phyloP scores from a whole-genome alignment of 2,888 invertebrate genomes.

The Melipona bicolor region DNA sequence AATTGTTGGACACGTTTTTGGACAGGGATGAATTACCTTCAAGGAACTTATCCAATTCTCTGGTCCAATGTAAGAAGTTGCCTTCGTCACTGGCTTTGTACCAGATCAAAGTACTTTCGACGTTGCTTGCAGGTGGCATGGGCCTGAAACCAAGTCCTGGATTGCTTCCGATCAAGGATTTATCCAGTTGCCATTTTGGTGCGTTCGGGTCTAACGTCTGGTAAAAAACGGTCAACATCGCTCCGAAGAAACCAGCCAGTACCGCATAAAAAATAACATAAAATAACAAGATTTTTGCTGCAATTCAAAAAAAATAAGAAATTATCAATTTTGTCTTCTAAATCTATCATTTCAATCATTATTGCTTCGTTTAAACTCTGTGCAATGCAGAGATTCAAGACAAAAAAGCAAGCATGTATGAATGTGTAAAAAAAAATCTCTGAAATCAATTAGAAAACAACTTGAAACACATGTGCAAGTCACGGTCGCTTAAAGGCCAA shows the following conservation, averaged over 20 bases:
- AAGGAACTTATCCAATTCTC: slow-evolving; percentile 91
- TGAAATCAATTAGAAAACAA: not conserved
- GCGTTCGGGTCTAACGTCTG: slow-evolving; percentile 93
- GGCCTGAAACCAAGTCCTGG: slow-evolving; percentile 99
- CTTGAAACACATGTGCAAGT: not conserved
- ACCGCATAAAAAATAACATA: slow-evolving; percentile 97
- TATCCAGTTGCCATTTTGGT: slow-evolving; percentile 95
- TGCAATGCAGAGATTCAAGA: not conserved
- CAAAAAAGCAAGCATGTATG: not conserved
- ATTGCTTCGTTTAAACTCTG: not conserved
- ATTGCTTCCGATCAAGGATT: slow-evolving; percentile 95
- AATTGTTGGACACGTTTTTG: too few relatives aligned
- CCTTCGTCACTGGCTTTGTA: slow-evolving; percentile 92
- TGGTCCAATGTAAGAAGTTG: slow-evolving; percentile 92
- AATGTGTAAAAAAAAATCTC: too few relatives aligned
- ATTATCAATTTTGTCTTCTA: not conserved
- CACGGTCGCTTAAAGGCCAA: not conserved
- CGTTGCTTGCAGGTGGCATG: slow-evolving; percentile 95
- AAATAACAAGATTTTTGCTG: slow-evolving; percentile 98
- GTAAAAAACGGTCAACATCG: slow-evolving; percentile 97
- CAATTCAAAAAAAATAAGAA: slow-evolving; percentile 70
- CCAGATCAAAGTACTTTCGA: slow-evolving; percentile 98
- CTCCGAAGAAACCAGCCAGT: slow-evolving; percentile 97
- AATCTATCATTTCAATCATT: not conserved
- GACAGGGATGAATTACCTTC: slow-evolving; percentile 86